These are phyloP conservation scores for Callipepla californica DNA, from an alignment of 2,113 vertebrate species.

Conservation along the genomic window DNA sequence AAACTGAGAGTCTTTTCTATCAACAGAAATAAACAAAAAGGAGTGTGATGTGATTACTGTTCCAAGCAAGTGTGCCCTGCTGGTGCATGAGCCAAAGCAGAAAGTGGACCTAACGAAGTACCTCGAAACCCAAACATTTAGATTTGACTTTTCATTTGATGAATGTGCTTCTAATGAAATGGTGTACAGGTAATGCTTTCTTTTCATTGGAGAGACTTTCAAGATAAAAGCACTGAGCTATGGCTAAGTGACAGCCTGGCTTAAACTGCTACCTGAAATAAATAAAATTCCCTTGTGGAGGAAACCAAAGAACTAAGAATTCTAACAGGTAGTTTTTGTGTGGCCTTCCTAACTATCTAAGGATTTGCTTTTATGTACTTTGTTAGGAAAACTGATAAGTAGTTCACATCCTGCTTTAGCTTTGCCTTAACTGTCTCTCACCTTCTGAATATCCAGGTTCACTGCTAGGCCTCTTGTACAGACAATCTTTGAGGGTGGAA, in stretches of 20 bases:
- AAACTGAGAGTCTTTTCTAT: not conserved
- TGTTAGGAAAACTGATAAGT: not conserved
- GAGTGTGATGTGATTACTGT: constrained; percentile 96
- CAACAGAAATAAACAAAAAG: constrained; percentile 87
- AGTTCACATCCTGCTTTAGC: too few relatives aligned
- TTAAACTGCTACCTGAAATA: not conserved
- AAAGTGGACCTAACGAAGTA: constrained; percentile 98
- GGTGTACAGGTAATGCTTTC: constrained; percentile 89
- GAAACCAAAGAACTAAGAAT: not conserved
- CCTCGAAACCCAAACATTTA: constrained; percentile 92
- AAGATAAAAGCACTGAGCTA: not conserved
- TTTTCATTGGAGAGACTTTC: not conserved
- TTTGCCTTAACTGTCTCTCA: not conserved
- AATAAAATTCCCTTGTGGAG: not conserved
- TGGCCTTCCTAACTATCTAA: not conserved
- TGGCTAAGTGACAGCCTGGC: not conserved
- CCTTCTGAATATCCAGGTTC: constrained; percentile 79
- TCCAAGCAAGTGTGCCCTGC: constrained; percentile 84
- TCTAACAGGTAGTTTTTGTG: not conserved
- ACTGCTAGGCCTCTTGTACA: constrained; percentile 93
- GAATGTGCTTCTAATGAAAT: constrained; percentile 89
- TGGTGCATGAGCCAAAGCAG: constrained; percentile 95
- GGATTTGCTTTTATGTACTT: not conserved
- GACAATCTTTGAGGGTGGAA: constrained; percentile 92
- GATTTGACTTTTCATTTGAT: constrained; percentile 95